phyloP scores from a whole-genome alignment of 2,113 vertebrate genomes.

The Mohoua ochrocephala region DNA sequence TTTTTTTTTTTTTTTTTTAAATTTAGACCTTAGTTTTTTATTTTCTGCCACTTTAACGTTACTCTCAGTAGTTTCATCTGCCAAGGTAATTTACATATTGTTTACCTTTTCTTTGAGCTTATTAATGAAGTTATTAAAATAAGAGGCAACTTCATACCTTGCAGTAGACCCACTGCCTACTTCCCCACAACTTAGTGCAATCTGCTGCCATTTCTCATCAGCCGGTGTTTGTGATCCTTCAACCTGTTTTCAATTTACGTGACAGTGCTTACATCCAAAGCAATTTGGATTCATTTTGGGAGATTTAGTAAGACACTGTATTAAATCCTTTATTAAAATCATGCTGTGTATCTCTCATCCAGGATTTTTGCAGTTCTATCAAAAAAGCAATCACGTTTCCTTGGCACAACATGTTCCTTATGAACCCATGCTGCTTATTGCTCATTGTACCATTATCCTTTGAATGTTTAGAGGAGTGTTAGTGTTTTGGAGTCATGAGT shows the following conservation, averaged over 20 bases:
- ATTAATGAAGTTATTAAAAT: neutral
- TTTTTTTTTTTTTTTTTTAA: neutral
- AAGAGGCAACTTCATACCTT: neutral
- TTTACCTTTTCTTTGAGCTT: neutral
- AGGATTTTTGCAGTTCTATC: conserved; percentile 42
- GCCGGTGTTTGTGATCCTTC: conserved; percentile 20
- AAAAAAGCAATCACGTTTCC: conserved; percentile 50
- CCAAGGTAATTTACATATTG: neutral
- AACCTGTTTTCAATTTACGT: conserved; percentile 34
- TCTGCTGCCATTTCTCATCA: neutral
- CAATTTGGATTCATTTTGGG: conserved; percentile 50
- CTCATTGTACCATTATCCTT: conserved; percentile 14
- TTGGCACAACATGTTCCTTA: neutral
- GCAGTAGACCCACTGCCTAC: neutral
- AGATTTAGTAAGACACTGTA: conserved; percentile 44
- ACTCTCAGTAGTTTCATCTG: neutral
- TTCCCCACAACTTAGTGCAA: neutral
- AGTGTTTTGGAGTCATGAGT: neutral
- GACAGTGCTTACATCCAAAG: neutral
- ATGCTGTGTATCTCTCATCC: conserved; percentile 35
- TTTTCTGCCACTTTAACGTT: neutral
- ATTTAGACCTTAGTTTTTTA: neutral
- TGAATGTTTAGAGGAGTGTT: neutral
- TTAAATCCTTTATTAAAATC: conserved; percentile 63
- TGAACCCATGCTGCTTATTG: conserved; percentile 23